Evolutionary conservation across 2,888 invertebrate species (phyloP).

Genomic region (Plusia festucae): DNA sequence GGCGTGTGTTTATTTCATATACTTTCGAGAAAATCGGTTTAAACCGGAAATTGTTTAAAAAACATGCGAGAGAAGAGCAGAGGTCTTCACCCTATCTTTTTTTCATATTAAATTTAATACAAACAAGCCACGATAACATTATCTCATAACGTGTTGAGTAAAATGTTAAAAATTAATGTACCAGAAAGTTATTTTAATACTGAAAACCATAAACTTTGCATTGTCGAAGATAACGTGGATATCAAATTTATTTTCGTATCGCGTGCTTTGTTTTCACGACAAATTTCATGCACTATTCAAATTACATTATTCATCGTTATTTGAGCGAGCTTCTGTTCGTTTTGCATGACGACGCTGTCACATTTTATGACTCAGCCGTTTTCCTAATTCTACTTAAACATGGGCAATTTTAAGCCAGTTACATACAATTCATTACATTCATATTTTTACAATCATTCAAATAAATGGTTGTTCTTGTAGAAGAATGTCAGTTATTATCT

Average conservation of each 20-base stretch:
- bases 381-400: constrained; percentile 16
- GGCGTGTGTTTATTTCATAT: not conserved
- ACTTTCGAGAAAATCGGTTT: constrained; percentile 2
- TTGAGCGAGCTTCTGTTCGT: constrained; percentile 43
- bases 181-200: constrained; percentile 28
- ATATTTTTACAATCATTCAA: constrained; percentile 6
- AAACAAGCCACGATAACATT: constrained; percentile 48
- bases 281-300: constrained; percentile 54
- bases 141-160: constrained; percentile 26
- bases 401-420: constrained; percentile 13
- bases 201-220: constrained; percentile 33
- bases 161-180: constrained; percentile 21
- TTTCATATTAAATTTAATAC: constrained; percentile 35
- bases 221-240: constrained; percentile 50
- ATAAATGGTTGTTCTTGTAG: not conserved
- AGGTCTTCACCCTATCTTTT: constrained; percentile 47
- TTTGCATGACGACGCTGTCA: constrained; percentile 33
- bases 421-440: constrained; percentile 5
- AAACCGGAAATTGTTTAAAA: constrained; percentile 12
- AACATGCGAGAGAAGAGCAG: constrained; percentile 7
- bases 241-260: constrained; percentile 65
- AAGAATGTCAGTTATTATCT: constrained; percentile 16
- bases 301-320: constrained; percentile 62
- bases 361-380: constrained; percentile 37
- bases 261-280: constrained; percentile 66